Evolutionary conservation across 2,113 vertebrate species (phyloP).

Genomic region (Myrmecophaga tridactyla): DNA sequence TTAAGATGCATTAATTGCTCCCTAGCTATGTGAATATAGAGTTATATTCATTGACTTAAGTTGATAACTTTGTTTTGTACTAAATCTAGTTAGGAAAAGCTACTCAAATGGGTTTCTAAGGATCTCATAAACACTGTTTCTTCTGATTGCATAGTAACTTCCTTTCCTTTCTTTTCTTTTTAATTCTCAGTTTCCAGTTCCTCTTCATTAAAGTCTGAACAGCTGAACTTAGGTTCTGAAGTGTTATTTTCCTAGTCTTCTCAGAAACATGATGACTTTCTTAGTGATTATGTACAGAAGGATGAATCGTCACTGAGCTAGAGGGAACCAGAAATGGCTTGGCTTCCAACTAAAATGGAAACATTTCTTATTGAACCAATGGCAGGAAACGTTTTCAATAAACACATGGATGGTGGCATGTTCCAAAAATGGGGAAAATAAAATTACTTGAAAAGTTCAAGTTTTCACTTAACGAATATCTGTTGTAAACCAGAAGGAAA

Average conservation of each 20-base stretch:
- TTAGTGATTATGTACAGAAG: slow-evolving; percentile 30
- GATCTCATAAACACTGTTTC: slow-evolving; percentile 65
- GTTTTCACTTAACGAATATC: not conserved
- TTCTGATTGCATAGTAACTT: slow-evolving; percentile 72
- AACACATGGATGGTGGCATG: not conserved
- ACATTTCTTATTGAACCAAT: not conserved
- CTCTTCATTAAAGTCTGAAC: slow-evolving; percentile 55
- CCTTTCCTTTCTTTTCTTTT: slow-evolving; percentile 61
- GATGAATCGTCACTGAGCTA: not conserved
- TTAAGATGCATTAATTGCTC: slow-evolving; percentile 54
- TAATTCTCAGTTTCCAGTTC: slow-evolving; percentile 60
- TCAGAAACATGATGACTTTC: slow-evolving; percentile 14
- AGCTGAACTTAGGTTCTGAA: slow-evolving; percentile 57
- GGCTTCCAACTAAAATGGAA: not conserved
- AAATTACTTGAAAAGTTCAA: slow-evolving; percentile 19
- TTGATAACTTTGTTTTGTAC: slow-evolving; percentile 39
- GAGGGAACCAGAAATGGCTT: not conserved
- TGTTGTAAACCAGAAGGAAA: not conserved
- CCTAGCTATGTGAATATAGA: not conserved
- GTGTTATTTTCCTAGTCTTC: slow-evolving; percentile 8
- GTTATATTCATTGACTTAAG: slow-evolving; percentile 9
- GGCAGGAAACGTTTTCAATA: not conserved
- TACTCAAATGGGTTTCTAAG: slow-evolving; percentile 64
- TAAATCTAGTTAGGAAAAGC: slow-evolving; percentile 42
- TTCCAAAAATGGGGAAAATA: not conserved